phyloP scores from a whole-genome alignment of 1,140 invertebrate species.

The Lepeophtheirus salmonis region DNA sequence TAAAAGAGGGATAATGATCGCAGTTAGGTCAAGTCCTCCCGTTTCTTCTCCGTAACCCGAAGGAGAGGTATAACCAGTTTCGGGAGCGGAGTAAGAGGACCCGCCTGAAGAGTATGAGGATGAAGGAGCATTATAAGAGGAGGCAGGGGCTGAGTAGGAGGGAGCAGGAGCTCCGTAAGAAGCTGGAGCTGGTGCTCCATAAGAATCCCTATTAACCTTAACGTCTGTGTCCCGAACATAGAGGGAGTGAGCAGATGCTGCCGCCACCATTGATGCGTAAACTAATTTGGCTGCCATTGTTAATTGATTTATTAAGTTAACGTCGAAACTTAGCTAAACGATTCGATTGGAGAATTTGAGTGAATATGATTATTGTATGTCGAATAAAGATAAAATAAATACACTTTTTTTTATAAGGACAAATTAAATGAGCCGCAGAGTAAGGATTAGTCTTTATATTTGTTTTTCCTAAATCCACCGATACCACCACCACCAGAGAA shows the following conservation, averaged over 20 bases:
- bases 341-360: neutral
- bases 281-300: slow-evolving; percentile 8
- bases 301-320: neutral
- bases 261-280: neutral
- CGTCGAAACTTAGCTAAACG: neutral
- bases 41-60: slow-evolving; percentile 2
- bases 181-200: slow-evolving; percentile 1
- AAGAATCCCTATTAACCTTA: neutral
- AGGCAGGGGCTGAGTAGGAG: slow-evolving; percentile 13
- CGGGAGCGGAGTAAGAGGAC: slow-evolving; percentile 7
- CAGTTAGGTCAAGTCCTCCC: slow-evolving; percentile 7
- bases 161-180: slow-evolving; percentile 10
- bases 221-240: neutral
- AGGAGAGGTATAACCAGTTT: neutral
- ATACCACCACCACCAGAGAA: too few relatives aligned
- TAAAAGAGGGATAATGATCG: slow-evolving; percentile 9
- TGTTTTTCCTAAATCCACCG: too few relatives aligned
- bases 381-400: neutral
- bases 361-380: neutral
- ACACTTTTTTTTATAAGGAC: neutral
- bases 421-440: neutral
- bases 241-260: slow-evolving; percentile 1
- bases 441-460: too few relatives aligned
- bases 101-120: neutral
- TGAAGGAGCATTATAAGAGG: slow-evolving; percentile 9